Evolutionary conservation across 2,113 vertebrate genomes (phyloP), one percentile per base, ranked within the genome.

Genomic region (Rhagologus leucostigma): DNA sequence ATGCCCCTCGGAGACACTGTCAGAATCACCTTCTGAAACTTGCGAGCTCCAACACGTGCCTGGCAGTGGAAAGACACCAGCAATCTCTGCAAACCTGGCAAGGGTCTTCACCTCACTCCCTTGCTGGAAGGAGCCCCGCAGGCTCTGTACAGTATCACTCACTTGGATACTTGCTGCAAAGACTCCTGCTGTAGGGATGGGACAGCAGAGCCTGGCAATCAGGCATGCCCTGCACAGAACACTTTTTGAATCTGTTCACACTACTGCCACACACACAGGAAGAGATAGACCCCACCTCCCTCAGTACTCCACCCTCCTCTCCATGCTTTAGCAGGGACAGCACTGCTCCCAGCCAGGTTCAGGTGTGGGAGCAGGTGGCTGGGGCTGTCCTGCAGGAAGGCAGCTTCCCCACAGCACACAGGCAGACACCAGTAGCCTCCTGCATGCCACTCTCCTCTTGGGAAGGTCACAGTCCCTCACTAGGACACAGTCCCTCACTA

Each of bases 21-120:
- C 92, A 99, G 90, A 13, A 99, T 98, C 76, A 99, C 99, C 97
- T 99, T 99, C 74, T 98, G 98, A 90, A 99, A 98, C 97, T 99
- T 99, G 96, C 98, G 99, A 30, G 98, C 97, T 44, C 98, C 97
- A 10, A 98, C 98, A 55, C 98, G 98, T 92, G 99, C 98, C 99
- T 99, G 97, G 68, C 30, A 93, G 52, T 46, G 39, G 91, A 92
- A 49, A 93, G 21, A 84, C 71, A 95, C 23, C 50, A 84, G 73
- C 60, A 35, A 91, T n/a, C 64, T 79, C 30, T 88, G 78, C 46
- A 82, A 55, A 84, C 20, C 77, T 49, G 69, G 71, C 37, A 68
- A 65, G 32, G 52, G 17, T 68, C 17, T 65, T 86, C 67, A 70
- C 29, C 57, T 69, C 50, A 49, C 7, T 12, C 4, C 39, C 23